phyloP scores from a whole-genome alignment of 2,797 vertebrate species.

The Poeciliopsis presidionis region DNA sequence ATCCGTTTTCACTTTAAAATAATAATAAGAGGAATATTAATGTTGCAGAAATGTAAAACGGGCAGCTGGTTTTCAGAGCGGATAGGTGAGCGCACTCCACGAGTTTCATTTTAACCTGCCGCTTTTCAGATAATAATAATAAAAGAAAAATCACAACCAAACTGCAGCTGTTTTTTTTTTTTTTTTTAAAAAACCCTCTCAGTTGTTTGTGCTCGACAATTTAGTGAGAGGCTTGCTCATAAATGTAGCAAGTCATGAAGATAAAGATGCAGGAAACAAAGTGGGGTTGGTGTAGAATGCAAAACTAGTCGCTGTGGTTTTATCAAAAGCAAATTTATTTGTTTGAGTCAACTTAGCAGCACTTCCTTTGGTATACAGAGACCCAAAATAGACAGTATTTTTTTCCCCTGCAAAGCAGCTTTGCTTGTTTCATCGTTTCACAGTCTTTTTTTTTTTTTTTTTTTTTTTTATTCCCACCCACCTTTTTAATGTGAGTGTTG shows the following conservation, averaged over 20 bases:
- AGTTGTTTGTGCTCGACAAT: conserved; percentile 64
- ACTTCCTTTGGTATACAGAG: conserved; percentile 82
- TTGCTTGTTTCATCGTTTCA: conserved; percentile 65
- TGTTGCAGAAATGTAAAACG: conserved; percentile 82
- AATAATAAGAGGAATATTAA: conserved; percentile 88
- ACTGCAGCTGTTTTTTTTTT: conserved; percentile 27
- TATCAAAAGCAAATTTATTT: conserved; percentile 87
- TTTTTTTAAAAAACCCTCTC: conserved; percentile 20
- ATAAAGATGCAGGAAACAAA: conserved; percentile 82
- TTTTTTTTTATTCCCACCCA: conserved; percentile 12
- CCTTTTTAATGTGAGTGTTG: conserved; percentile 47
- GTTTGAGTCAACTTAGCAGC: conserved; percentile 84
- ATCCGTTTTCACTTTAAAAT: conserved; percentile 90
- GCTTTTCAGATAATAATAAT: conserved; percentile 52
- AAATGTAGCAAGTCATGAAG: conserved; percentile 76
- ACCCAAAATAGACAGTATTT: conserved; percentile 80
- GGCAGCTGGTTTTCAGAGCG: conserved; percentile 73
- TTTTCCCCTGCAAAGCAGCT: conserved; percentile 75
- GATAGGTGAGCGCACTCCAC: conserved; percentile 50
- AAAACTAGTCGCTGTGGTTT: conserved; percentile 84
- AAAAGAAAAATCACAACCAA: conserved; percentile 53
- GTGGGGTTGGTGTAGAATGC: conserved; percentile 84
- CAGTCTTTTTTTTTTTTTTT: conserved; percentile 47
- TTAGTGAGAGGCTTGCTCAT: conserved; percentile 72
- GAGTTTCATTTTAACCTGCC: conserved; percentile 57